Evolutionary conservation across 92 coral and sea anemone species (phyloP).

Genomic region (Heliopora coerulea): DNA sequence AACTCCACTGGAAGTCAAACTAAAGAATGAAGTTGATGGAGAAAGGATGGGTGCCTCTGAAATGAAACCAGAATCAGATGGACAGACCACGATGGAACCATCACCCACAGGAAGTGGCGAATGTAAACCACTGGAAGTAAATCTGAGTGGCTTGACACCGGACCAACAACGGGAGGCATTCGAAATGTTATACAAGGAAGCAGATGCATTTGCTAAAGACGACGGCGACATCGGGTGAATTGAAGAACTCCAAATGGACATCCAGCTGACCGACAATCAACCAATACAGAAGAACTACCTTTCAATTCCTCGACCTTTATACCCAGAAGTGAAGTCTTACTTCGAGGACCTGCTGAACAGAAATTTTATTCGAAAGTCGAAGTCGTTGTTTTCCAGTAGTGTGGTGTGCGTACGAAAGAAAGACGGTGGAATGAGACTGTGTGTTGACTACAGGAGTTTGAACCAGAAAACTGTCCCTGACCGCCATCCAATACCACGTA

Average conservation of each 20-base stretch:
- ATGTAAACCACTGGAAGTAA: not conserved
- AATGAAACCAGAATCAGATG: not conserved
- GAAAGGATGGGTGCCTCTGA: not conserved
- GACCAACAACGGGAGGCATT: slow-evolving; percentile 4
- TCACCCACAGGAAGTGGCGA: not conserved
- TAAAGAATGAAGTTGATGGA: slow-evolving; percentile 5
- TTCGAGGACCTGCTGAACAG: slow-evolving; percentile 17
- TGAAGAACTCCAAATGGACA: slow-evolving; percentile 26
- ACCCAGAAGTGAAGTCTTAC: slow-evolving; percentile 29
- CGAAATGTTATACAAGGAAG: slow-evolving; percentile 37
- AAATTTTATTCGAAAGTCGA: slow-evolving; percentile 20
- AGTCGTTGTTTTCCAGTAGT: not conserved
- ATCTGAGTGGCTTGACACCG: slow-evolving; percentile 8
- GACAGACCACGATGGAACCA: not conserved
- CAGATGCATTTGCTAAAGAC: slow-evolving; percentile 29
- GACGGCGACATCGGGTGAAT: slow-evolving; percentile 52
- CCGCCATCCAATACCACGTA: slow-evolving; percentile 17
- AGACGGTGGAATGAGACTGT: slow-evolving; percentile 17
- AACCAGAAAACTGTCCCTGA: not conserved
- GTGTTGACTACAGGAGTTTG: slow-evolving; percentile 21
- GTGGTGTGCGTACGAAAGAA: slow-evolving; percentile 29
- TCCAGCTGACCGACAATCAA: not conserved
- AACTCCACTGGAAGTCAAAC: slow-evolving; percentile 26
- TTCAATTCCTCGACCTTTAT: slow-evolving; percentile 14
- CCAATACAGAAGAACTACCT: slow-evolving; percentile 23